Conservation (phyloP, 1,140 invertebrate genomes). For the Nymphalis io region DNA sequence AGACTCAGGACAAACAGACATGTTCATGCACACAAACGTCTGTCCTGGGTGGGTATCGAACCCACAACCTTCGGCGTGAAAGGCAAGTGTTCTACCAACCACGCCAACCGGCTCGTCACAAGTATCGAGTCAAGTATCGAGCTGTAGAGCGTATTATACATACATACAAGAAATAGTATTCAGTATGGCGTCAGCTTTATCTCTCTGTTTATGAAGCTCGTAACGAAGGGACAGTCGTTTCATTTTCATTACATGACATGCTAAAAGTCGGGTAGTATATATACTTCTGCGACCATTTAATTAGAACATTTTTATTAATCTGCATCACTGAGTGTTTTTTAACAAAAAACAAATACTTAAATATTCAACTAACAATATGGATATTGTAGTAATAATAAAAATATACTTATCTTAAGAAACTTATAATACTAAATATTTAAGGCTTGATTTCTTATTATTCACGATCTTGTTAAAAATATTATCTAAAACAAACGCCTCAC, state of each 20-base stretch:
- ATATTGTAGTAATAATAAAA: not conserved
- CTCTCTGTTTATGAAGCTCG: constrained; percentile 14
- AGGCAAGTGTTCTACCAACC: too few relatives aligned
- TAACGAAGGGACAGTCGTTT: constrained; percentile 18
- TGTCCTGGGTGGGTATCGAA: too few relatives aligned
- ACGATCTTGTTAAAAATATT: not conserved
- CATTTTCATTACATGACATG: constrained; percentile 12
- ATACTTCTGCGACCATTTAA: constrained; percentile 8
- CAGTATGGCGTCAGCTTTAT: not conserved
- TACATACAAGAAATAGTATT: not conserved
- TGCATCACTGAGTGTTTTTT: too few relatives aligned
- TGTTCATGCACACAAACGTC: too few relatives aligned
- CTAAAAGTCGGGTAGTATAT: constrained; percentile 6
- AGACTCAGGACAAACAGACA: too few relatives aligned
- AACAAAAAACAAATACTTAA: not conserved
- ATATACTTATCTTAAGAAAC: not conserved
- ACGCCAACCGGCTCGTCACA: too few relatives aligned
- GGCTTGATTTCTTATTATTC: constrained; percentile 14
- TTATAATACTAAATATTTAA: constrained; percentile 5
- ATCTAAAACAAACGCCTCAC: not conserved
- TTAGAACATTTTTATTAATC: constrained; percentile 14
- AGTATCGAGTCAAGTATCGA: too few relatives aligned
- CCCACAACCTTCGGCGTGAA: too few relatives aligned
- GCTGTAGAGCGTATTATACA: not conserved
- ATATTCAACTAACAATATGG: not conserved